These are phyloP conservation scores for Trissolcus japonicus DNA, from an alignment of 2,888 invertebrate species.

Conservation along the genomic window DNA sequence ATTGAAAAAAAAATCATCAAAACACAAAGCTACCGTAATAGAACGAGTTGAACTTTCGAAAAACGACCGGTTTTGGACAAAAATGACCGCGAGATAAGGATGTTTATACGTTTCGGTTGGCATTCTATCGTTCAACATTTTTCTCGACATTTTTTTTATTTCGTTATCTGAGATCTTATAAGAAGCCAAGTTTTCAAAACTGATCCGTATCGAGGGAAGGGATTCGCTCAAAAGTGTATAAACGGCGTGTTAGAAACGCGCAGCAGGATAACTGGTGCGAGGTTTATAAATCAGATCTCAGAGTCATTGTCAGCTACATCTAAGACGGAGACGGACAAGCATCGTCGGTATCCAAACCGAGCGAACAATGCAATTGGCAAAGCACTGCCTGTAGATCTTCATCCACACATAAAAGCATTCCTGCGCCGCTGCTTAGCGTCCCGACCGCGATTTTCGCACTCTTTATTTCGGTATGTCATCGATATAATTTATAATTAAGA, in stretches of 20 bases:
- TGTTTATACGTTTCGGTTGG: neutral
- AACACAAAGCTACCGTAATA: conserved; percentile 5
- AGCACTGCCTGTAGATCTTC: conserved; percentile 56
- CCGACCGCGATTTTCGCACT: conserved; percentile 42
- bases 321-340: conserved; percentile 36
- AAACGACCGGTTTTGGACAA: neutral
- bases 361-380: conserved; percentile 57
- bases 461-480: conserved; percentile 20
- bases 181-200: neutral
- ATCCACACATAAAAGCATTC: conserved; percentile 59
- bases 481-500: conserved; percentile 48
- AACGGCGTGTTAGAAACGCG: conserved; percentile 6
- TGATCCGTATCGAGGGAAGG: neutral
- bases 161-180: neutral
- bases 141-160: too few relatives aligned
- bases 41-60: conserved; percentile 1
- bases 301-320: conserved; percentile 54
- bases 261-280: conserved; percentile 47
- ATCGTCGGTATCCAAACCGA: conserved; percentile 47
- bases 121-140: neutral
- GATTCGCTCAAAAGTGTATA: conserved; percentile 4
- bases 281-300: conserved; percentile 48
- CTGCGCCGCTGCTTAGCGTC: conserved; percentile 50
- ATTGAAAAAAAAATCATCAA: neutral
- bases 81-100: neutral